Percentiles rank a stretch among this genome's conserved stretches.
Conservation (phyloP, 1,140 invertebrate species). For the Kradibia gibbosae region DNA sequence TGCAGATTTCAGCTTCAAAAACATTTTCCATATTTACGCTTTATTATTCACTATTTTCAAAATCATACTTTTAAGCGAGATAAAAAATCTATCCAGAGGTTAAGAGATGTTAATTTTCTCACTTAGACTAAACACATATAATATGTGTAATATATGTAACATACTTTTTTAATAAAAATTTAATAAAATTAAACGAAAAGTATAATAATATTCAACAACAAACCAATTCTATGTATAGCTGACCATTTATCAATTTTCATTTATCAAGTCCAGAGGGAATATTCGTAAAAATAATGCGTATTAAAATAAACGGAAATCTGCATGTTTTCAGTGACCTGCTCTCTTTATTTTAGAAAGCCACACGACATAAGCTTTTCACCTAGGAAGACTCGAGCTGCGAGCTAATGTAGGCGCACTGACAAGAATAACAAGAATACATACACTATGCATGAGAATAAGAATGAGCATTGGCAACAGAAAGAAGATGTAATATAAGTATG, state of each 20-base stretch:
- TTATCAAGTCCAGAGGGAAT: not conserved
- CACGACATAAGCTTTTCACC: constrained; percentile 31
- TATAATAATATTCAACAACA: no score
- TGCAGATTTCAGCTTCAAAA: constrained; percentile 21
- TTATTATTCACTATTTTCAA: not conserved
- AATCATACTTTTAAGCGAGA: not conserved
- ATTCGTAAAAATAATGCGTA: constrained; percentile 15
- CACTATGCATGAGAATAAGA: constrained; percentile 25
- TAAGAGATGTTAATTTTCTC: no score
- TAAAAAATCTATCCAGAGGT: no score
- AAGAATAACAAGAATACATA: constrained; percentile 46
- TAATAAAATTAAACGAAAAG: no score
- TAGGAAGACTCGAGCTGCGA: constrained; percentile 37
- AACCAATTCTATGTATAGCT: no score
- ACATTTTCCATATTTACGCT: not conserved
- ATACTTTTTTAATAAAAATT: no score
- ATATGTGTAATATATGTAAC: no score
- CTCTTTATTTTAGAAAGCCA: constrained; percentile 47
- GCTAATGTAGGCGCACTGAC: constrained; percentile 42
- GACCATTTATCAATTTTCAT: no score
- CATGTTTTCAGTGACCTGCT: constrained; percentile 24
- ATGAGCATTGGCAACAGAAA: constrained; percentile 35
- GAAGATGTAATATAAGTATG: constrained; percentile 23
- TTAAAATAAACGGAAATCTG: constrained; percentile 47
- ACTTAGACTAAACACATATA: no score